Base-by-base conservation (phyloP, 35 echinoderm and acorn worm genomes). In the Strongylocentrotus purpuratus region DNA sequence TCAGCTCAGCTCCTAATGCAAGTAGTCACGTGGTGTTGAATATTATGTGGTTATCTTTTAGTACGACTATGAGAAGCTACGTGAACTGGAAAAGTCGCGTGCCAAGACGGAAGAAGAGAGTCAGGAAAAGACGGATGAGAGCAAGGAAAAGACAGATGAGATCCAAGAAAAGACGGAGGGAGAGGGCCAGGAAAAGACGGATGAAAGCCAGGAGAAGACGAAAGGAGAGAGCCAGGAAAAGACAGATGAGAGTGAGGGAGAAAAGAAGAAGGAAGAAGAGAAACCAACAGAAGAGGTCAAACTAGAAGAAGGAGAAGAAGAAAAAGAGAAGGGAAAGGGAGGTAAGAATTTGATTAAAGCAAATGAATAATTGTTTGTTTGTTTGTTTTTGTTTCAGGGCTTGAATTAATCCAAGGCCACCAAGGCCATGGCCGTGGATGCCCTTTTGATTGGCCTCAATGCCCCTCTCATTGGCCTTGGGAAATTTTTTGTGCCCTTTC, bases 31-130 rank as follows among this genome's bases (percentile, higher is more conserved):
- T 28, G 6, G 61, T 71, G 61, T 2, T 55, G 28, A 88, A 92
- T 92, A 55, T 92, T 22, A n/a, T 92, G 33, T 55, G 18, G 87
- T 89, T 89, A 33, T 59, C 52, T 65, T 91, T 4, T 86, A 99
- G 98, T 99, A 99, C 59, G 98, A 99, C 47, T 99, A 99, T 48
- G 96, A 99, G 46, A 97, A 99, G 33, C 89, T 99, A 58, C 88
- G 92, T n/a, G 88, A 94, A 85, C 88, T 95, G 85, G 94, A 95
- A 93, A 95, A 95, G 89, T 45, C 31, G 31, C 65, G 95, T 95
- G 59, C 95, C 95, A 45, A 94, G 96, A 61, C 92, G n/a, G 52
- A 71, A 94, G 33, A 86, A 48, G 61, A 87, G 91, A 32, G 78
- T 31, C 70, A 59, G 48, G 89, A 95, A 88, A 95, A 70, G 86